Conservation (phyloP, 2,113 vertebrate species). For the Globicephala melas region DNA sequence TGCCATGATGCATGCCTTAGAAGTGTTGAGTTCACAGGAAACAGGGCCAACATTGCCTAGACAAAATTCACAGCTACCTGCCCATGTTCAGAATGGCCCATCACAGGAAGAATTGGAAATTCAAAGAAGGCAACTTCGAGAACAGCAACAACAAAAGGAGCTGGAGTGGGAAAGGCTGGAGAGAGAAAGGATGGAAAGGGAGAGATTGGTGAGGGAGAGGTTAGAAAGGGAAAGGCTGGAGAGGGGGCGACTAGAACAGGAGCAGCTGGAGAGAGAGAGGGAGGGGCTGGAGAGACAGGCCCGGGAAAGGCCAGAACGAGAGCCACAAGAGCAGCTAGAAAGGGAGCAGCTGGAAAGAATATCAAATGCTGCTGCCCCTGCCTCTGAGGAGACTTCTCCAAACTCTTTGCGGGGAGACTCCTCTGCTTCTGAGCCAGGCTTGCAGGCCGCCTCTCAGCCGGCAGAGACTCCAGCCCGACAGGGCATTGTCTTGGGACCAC, state of each 20-base stretch:
- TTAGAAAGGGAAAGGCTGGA: conserved; percentile 86
- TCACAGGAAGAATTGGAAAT: too few species aligned
- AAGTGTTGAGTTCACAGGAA: too few species aligned
- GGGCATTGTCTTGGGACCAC: conserved; percentile 85
- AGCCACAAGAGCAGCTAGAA: conserved; percentile 84
- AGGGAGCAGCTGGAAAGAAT: conserved; percentile 87
- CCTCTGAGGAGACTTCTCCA: conserved; percentile 91
- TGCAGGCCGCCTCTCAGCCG: conserved; percentile 88
- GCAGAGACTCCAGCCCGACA: conserved; percentile 85
- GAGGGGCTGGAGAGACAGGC: conserved; percentile 74
- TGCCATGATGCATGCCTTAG: too few species aligned
- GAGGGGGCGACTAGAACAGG: conserved; percentile 84
- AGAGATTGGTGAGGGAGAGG: conserved; percentile 83
- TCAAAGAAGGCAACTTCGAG: conserved; percentile 90
- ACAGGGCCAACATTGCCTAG: too few species aligned
- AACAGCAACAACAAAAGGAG: conserved; percentile 94
- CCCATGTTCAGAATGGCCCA: too few species aligned
- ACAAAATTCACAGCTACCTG: too few species aligned
- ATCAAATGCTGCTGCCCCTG: conserved; percentile 90
- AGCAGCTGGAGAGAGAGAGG: conserved; percentile 83
- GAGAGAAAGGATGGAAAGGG: conserved; percentile 76
- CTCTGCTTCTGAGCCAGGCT: conserved; percentile 89
- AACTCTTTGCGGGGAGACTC: conserved; percentile 94
- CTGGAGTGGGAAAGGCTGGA: conserved; percentile 86
- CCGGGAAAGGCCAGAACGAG: conserved; percentile 81